These are phyloP conservation scores for Harpagifer antarcticus DNA, from an alignment of 2,797 vertebrate species.

Conservation along the genomic window DNA sequence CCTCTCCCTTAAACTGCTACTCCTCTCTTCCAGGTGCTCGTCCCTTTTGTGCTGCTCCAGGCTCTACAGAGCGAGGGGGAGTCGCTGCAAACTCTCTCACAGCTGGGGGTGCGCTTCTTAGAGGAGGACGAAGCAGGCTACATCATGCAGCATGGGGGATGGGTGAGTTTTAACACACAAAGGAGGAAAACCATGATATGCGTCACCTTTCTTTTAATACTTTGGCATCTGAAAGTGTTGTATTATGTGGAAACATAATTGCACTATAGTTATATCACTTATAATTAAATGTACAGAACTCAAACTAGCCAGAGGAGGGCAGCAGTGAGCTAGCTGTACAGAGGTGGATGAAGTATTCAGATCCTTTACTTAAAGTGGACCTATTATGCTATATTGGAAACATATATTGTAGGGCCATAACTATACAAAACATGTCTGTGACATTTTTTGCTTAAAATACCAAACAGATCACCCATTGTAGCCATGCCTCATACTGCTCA, in stretches of 20 bases:
- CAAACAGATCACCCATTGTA: no score
- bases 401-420: no score
- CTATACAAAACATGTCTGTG: no score
- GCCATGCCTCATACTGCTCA: no score
- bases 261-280: neutral
- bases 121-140: slow-evolving; percentile 89
- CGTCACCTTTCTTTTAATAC: neutral
- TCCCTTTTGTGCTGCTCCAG: slow-evolving; percentile 92
- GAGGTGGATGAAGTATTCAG: neutral
- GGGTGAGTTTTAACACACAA: slow-evolving; percentile 86
- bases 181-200: neutral
- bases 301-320: slow-evolving; percentile 60
- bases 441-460: no score
- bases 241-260: neutral
- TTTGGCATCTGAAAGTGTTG: neutral
- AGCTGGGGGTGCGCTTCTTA: slow-evolving; percentile 88
- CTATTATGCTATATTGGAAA: no score
- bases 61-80: slow-evolving; percentile 86
- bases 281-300: neutral
- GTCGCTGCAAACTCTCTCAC: slow-evolving; percentile 82
- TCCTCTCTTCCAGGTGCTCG: slow-evolving; percentile 85
- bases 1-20: neutral
- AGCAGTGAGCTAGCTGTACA: slow-evolving; percentile 39
- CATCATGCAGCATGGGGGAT: slow-evolving; percentile 95
- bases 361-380: no score